These are phyloP conservation scores for Isurus oxyrinchus DNA, from an alignment of 2,113 vertebrate genomes.

Conservation along the genomic window DNA sequence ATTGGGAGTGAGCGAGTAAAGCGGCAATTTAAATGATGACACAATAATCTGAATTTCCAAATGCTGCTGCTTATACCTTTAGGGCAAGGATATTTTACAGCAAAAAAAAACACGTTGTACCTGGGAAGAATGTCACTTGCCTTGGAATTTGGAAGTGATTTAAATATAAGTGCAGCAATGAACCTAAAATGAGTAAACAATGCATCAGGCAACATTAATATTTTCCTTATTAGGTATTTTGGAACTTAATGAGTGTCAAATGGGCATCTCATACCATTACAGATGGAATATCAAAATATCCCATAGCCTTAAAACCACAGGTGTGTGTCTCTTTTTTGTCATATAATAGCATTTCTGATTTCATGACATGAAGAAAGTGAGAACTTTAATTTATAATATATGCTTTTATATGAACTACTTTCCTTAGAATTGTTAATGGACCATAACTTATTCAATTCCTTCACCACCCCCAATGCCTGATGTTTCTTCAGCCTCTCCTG, in stretches of 20 bases:
- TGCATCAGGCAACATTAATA: neutral
- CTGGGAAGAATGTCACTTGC: no score
- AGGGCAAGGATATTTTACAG: neutral
- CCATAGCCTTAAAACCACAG: neutral
- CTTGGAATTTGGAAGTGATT: constrained; percentile 24
- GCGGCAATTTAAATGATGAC: neutral
- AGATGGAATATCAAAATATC: neutral
- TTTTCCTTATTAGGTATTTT: neutral
- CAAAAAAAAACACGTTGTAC: neutral
- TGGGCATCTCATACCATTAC: neutral
- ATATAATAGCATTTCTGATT: neutral
- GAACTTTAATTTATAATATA: neutral
- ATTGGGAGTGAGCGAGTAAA: neutral
- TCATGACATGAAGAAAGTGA: neutral
- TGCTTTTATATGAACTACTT: neutral
- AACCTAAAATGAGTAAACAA: neutral
- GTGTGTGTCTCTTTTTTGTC: neutral
- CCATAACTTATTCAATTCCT: no score
- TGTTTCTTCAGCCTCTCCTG: neutral
- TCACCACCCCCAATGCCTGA: neutral
- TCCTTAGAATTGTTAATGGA: neutral
- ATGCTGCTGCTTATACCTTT: neutral
- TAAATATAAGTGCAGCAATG: neutral
- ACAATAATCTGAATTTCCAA: neutral
- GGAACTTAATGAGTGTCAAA: neutral